Percentiles rank a stretch among this genome's conserved stretches.
phyloP scores from a whole-genome alignment of 2,113 vertebrate genomes.

The Clarias macrocephalus region DNA sequence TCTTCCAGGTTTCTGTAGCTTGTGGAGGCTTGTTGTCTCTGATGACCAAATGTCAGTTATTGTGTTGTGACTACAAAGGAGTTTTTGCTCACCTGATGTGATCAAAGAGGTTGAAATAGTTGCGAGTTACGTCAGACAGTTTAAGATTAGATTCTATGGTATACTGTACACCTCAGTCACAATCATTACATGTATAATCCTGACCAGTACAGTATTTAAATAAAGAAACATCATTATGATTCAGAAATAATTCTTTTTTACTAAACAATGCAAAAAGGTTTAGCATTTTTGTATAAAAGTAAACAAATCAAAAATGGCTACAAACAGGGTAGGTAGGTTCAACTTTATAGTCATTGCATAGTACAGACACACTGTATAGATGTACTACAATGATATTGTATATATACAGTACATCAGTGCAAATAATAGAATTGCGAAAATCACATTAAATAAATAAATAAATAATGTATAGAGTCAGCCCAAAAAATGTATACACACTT shows the following conservation, averaged over 20 bases:
- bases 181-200: neutral
- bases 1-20: neutral
- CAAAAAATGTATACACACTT: no score
- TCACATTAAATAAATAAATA: no score
- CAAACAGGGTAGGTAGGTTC: neutral
- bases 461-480: no score
- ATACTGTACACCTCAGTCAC: neutral
- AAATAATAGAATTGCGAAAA: no score
- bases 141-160: neutral
- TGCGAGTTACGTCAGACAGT: neutral
- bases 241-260: no score
- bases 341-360: neutral
- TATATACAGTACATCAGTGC: no score
- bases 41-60: neutral
- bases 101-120: neutral
- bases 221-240: neutral
- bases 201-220: neutral
- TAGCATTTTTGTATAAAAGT: neutral
- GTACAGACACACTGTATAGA: no score
- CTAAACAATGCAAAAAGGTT: neutral
- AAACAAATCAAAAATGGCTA: neutral
- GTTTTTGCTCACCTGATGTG: neutral
- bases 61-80: neutral
- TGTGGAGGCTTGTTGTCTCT: neutral
- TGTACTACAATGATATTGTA: no score